Evolutionary conservation across 2,113 vertebrate species (phyloP).

Genomic region (Sterrhoptilus dennistouni): DNA sequence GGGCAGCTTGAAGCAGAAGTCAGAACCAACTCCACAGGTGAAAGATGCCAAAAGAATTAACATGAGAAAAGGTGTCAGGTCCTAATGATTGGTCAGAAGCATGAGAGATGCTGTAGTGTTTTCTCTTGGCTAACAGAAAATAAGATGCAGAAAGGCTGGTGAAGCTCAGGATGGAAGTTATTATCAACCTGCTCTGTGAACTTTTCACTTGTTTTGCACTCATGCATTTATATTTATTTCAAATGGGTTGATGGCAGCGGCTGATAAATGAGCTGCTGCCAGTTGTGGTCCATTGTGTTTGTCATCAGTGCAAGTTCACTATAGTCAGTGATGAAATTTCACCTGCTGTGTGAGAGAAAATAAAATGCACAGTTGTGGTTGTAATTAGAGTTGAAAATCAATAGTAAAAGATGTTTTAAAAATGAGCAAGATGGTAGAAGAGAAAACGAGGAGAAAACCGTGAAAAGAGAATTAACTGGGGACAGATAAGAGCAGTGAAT

Average conservation of each 20-base stretch:
- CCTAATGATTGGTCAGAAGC: not conserved
- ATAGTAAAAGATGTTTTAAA: constrained; percentile 48
- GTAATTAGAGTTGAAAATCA: constrained; percentile 60
- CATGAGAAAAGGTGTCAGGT: not conserved
- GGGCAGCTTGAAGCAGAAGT: not conserved
- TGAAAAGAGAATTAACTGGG: not conserved
- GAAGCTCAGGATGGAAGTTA: not conserved
- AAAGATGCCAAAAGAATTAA: not conserved
- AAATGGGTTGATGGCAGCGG: not conserved
- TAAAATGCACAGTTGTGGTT: constrained; percentile 47
- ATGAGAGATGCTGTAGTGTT: accelerated
- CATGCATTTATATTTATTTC: constrained; percentile 31
- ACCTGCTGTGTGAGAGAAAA: constrained; percentile 49
- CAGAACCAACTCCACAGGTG: not conserved
- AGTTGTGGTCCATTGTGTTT: constrained; percentile 34
- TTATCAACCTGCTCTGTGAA: not conserved
- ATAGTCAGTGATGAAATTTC: constrained; percentile 47
- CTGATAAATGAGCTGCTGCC: constrained; percentile 31
- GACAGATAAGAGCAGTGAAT: constrained; percentile 3
- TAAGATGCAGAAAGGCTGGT: not conserved
- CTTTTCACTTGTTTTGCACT: not conserved
- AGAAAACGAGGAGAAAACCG: constrained; percentile 9
- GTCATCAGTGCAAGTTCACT: constrained; percentile 23
- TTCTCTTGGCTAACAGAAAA: not conserved
- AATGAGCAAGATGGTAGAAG: not conserved